A percentile compares a stretch with the other conserved stretches of the same genome.
Conservation (phyloP, 37 sponge, comb jelly and placozoan genomes). For the Axinella damicornis region DNA sequence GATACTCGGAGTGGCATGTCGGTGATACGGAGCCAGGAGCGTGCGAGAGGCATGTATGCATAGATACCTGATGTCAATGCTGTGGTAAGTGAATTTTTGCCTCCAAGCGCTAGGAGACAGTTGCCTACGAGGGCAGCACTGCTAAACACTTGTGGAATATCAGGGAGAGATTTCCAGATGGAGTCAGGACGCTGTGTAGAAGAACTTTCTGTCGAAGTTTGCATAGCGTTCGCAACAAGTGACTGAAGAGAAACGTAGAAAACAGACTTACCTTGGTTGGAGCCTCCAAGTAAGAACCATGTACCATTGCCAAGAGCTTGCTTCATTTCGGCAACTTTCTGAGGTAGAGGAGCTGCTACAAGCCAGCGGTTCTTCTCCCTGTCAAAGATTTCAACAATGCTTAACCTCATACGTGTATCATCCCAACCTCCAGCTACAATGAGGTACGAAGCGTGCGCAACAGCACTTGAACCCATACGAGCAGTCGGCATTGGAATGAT, state of each 20-base stretch:
- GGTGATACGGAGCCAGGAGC: background rate
- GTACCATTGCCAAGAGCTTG: background rate
- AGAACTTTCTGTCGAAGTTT: background rate
- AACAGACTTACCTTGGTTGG: constrained; percentile 10
- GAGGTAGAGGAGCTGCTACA: background rate
- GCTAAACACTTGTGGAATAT: background rate
- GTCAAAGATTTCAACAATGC: constrained; percentile 15
- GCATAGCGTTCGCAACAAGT: background rate
- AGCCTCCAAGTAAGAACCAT: constrained; percentile 47
- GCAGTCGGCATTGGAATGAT: constrained; percentile 7
- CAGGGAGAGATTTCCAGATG: background rate
- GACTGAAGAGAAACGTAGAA: constrained; percentile 30
- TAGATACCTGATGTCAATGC: background rate
- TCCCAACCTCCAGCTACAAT: constrained; percentile 38
- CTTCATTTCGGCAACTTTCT: constrained; percentile 19
- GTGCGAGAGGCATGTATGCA: background rate
- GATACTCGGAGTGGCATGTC: background rate
- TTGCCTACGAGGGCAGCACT: background rate
- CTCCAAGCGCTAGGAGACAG: constrained; percentile 5
- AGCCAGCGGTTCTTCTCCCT: constrained; percentile 6
- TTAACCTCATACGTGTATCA: background rate
- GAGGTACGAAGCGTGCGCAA: background rate
- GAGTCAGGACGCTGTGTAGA: background rate
- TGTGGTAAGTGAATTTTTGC: background rate
- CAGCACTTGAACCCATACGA: constrained; percentile 7